Base-by-base conservation (phyloP, 2,113 vertebrate genomes). In the Sardina pilchardus region DNA sequence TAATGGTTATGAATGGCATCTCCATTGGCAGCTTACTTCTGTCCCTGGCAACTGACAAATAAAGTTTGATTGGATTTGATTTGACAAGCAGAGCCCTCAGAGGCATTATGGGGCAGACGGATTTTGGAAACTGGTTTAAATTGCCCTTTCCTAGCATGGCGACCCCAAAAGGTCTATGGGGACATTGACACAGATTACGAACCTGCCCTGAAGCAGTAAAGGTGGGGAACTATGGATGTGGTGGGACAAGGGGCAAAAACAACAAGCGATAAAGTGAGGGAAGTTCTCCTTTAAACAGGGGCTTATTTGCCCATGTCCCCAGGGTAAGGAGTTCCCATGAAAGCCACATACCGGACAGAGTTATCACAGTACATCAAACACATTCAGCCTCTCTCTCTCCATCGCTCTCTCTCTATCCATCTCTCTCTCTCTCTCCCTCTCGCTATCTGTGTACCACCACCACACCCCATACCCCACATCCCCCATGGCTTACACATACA, bases 261-360 rank as follows among this genome's bases (percentile, higher is more conserved):
- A 89, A 91, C 90, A 91, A 83, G 81, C 90, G 81, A 91, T 92
- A 92, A 91, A 87, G 89, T 92, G 90, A 91, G 88, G 92, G 91
- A 94, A 94, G 92, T 90, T 91, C 84, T 90, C 89, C 92, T 93
- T 94, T 93, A 94, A 93, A 92, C 90, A 91, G 82, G 87, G 92
- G 90, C 89, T 92, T 93, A 93, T 94, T 91, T 82, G 85, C 71
- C 84, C 48, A 82, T 91, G 90, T 93, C 93, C 92, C 84, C 84
- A 88, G 92, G 93, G 93, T 53, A 92, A 94, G 93, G 93, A 95
- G 94, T 94, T 94, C 89, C 94, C 91, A 92, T 92, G 91, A 91
- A 93, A 94, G 87, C 89, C 89, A 93, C 92, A 93, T 93, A 93
- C 94, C 92, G 93, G 90, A 93, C 90, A 91, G 90, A 91, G 90